Evolutionary conservation across 1,140 invertebrate genomes (phyloP).

Genomic region (Yoshiicerus persimilis): DNA sequence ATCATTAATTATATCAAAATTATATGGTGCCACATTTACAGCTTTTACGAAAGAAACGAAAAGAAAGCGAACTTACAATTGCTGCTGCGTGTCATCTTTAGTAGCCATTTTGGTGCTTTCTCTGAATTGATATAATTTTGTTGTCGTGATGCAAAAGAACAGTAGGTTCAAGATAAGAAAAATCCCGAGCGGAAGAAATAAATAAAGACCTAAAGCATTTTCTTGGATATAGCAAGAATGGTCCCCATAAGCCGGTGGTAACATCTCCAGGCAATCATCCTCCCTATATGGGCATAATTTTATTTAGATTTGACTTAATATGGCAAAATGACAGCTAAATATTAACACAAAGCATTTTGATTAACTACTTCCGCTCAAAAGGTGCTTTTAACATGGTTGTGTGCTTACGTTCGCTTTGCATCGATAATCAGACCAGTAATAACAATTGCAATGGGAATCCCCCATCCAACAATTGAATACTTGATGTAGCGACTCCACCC

Average conservation of each 20-base stretch:
- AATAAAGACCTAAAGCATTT: slow-evolving; percentile 2
- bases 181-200: slow-evolving; percentile 34
- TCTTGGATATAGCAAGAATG: background rate
- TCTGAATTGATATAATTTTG: slow-evolving; percentile 26
- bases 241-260: background rate
- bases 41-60: too few relatives aligned
- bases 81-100: background rate
- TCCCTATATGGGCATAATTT: background rate
- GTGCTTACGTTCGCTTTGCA: background rate
- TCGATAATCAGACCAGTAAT: slow-evolving; percentile 18
- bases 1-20: too few relatives aligned
- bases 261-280: background rate
- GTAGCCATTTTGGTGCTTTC: slow-evolving; percentile 7
- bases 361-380: background rate
- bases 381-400: background rate
- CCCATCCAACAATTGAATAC: slow-evolving; percentile 31
- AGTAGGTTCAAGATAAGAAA: slow-evolving; percentile 24
- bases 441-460: slow-evolving; percentile 1
- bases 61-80: too few relatives aligned
- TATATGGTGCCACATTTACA: too few relatives aligned
- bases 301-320: background rate
- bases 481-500: background rate
- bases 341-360: too few relatives aligned
- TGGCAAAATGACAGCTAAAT: background rate
- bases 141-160: slow-evolving; percentile 32